Base-by-base conservation (phyloP, 1,140 invertebrate genomes). In the Apocrypta bakeri region DNA sequence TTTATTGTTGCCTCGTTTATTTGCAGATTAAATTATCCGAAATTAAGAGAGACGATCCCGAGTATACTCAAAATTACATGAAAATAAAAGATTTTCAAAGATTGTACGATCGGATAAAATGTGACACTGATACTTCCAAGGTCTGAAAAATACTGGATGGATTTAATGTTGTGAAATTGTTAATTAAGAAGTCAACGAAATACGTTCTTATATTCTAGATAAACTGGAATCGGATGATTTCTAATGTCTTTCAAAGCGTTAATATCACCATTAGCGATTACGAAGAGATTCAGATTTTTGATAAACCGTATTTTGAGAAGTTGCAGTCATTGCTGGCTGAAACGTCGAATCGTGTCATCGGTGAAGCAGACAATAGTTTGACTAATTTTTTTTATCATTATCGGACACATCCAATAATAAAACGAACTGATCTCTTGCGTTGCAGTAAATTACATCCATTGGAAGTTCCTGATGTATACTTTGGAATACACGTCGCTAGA, bases 401-500 rank as follows among this genome's bases (percentile, higher is more conserved):
- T 21, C 3, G 4, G 17, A 61, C 3, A 9, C 33, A 37, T 37
- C 33, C 9, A 37, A 37, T 4, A 37, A 9, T 4, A 37, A 37
- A 4, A 37, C 9, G 9, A 4, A 37, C 33, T 37, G 12, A 42
- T 74, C 3, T 63, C 24, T 75, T 31, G 0, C 61, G 3, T 63
- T 76, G 1, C 33, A 79, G 76, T 79, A 14, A 79, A 79, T 48
- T 79, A 79, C 37, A 48, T 79, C 8, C 76, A 79, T 48, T 69
- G 76, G 76, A 69, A 69, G 29, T 79, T 79, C 21, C 17, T 79
- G 1, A 12, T 29, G 0, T 68, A 48, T 1, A 40, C 64, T 2
- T 48, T 79, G 14, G 25, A 68, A 25, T 69, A 6, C 25, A 48
- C 64, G 0, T 69, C n/a, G 7, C 24, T 21, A 63, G 76, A 69